Conservation (phyloP, 92 coral and sea anemone species). For the Phenganax marumi region DNA sequence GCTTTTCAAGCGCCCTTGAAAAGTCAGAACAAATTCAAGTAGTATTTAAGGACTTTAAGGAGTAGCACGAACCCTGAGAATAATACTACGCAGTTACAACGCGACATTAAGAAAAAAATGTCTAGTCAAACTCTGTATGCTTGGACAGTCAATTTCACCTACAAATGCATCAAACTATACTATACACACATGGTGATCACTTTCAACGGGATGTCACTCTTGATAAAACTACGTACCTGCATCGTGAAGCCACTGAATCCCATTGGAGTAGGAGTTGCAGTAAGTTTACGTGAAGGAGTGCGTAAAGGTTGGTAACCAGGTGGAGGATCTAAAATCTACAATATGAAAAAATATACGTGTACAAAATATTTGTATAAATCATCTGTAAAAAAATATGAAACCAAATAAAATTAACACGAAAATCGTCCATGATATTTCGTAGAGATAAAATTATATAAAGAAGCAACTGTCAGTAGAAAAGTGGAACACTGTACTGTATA, state of each 20-base stretch:
- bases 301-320: conserved; percentile 97
- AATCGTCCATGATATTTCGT: not conserved
- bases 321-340: conserved; percentile 88
- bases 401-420: not conserved
- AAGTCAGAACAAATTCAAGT: too few relatives aligned
- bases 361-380: too few relatives aligned
- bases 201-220: too few relatives aligned
- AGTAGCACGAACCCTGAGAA: too few relatives aligned
- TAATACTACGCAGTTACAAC: too few relatives aligned
- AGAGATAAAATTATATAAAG: not conserved
- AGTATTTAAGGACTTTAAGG: too few relatives aligned
- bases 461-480: not conserved
- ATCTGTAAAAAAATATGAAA: not conserved
- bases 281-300: conserved; percentile 94
- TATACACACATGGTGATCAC: too few relatives aligned
- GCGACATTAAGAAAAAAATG: too few relatives aligned
- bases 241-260: conserved; percentile 92
- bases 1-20: too few relatives aligned
- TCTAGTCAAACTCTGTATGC: too few relatives aligned
- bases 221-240: conserved; percentile 61
- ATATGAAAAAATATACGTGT: not conserved
- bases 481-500: not conserved
- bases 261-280: conserved; percentile 96
- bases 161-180: too few relatives aligned
- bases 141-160: too few relatives aligned